These are phyloP conservation scores for Nyctalus aviator DNA, from an alignment of 2,797 vertebrate genomes.

Conservation along the genomic window DNA sequence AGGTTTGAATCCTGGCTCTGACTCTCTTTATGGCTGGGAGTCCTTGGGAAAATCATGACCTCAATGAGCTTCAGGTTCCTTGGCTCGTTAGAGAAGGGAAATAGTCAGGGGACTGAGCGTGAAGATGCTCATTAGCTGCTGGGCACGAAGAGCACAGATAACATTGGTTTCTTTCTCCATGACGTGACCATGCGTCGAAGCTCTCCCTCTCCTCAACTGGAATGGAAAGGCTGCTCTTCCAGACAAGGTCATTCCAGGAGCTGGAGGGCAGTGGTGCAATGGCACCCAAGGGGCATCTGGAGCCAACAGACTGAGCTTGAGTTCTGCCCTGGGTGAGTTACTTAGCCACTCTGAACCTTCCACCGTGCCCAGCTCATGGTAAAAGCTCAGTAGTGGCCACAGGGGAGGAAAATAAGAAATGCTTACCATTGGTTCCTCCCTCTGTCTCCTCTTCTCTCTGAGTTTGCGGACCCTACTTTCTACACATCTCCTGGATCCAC, in stretches of 20 bases:
- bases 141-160: neutral
- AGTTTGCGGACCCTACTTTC: neutral
- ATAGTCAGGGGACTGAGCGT: neutral
- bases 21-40: neutral
- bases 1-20: neutral
- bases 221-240: neutral
- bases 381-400: neutral
- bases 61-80: neutral
- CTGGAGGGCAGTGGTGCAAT: neutral
- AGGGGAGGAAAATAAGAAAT: neutral
- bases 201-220: neutral
- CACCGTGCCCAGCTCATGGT: neutral
- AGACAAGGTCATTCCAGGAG: neutral
- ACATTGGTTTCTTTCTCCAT: neutral
- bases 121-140: neutral
- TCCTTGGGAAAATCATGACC: neutral
- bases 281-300: neutral
- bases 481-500: neutral
- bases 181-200: neutral
- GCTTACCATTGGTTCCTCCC: neutral
- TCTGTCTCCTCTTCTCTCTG: no score
- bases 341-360: neutral
- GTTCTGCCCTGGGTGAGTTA: neutral
- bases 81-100: neutral
- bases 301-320: neutral